phyloP scores from a whole-genome alignment of 2,113 vertebrate species.

The Eonycteris spelaea region DNA sequence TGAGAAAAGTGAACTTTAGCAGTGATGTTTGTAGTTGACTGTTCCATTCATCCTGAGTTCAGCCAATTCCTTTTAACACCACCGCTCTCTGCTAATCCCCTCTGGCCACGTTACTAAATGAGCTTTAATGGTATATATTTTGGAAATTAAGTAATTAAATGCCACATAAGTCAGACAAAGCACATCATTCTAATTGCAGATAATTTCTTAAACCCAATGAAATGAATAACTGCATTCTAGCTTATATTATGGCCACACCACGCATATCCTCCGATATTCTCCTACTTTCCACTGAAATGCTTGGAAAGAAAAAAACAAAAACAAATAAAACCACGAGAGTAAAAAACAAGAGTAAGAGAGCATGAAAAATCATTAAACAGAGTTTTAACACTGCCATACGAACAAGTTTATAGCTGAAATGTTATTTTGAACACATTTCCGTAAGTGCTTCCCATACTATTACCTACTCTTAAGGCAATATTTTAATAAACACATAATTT shows the following conservation, averaged over 20 bases:
- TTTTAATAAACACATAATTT: not conserved
- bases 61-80: not conserved
- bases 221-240: not conserved
- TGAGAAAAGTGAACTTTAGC: not conserved
- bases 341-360: not conserved
- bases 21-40: not conserved
- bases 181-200: not conserved
- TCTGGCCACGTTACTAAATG: not conserved
- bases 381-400: not conserved
- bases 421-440: constrained; percentile 4
- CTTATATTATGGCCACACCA: not conserved
- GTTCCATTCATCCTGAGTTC: not conserved
- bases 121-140: not conserved
- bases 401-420: not conserved
- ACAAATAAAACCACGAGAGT: not conserved
- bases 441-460: not conserved
- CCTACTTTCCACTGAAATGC: not conserved
- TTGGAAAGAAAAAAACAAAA: not conserved
- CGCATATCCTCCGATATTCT: not conserved
- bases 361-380: not conserved
- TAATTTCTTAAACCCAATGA: not conserved
- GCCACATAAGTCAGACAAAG: not conserved
- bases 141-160: not conserved
- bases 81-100: not conserved
- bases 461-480: not conserved